Evolutionary conservation across 2,113 vertebrate species (phyloP).

Genomic region (Oryzias javanicus): DNA sequence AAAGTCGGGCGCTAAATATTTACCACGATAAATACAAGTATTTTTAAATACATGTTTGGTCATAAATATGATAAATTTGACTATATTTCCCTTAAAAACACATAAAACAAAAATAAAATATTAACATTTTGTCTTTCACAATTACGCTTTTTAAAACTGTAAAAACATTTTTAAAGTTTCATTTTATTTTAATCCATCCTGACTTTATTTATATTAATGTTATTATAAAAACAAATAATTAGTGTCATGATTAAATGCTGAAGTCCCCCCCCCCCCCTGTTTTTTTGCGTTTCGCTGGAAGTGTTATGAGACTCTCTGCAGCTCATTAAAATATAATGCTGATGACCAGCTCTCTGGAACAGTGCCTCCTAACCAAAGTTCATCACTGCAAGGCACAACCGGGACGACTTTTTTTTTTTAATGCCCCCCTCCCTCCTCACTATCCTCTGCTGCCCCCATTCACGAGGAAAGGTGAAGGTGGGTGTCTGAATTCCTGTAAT

Average conservation of each 20-base stretch:
- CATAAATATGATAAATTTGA: not conserved
- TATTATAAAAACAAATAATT: no score
- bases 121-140: not conserved
- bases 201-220: no score
- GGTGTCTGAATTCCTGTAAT: conserved; percentile 47
- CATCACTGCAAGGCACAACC: conserved; percentile 72
- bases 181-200: conserved; percentile 56
- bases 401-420: conserved; percentile 40
- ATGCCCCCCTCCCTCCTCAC: conserved; percentile 39
- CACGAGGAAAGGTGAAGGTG: conserved; percentile 45
- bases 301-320: conserved; percentile 77
- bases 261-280: conserved; percentile 45
- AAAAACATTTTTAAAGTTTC: conserved; percentile 5
- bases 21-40: conserved; percentile 1
- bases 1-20: conserved; percentile 46
- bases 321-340: conserved; percentile 85
- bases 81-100: not conserved
- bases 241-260: no score
- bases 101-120: conserved; percentile 1
- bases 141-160: not conserved
- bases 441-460: conserved; percentile 44
- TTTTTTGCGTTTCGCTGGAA: conserved; percentile 50
- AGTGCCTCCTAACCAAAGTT: conserved; percentile 87
- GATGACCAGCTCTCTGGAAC: conserved; percentile 82
- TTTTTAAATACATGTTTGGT: conserved; percentile 19